Evolutionary conservation across 2,888 invertebrate species (phyloP).

Genomic region (Andrena chrysosceles): DNA sequence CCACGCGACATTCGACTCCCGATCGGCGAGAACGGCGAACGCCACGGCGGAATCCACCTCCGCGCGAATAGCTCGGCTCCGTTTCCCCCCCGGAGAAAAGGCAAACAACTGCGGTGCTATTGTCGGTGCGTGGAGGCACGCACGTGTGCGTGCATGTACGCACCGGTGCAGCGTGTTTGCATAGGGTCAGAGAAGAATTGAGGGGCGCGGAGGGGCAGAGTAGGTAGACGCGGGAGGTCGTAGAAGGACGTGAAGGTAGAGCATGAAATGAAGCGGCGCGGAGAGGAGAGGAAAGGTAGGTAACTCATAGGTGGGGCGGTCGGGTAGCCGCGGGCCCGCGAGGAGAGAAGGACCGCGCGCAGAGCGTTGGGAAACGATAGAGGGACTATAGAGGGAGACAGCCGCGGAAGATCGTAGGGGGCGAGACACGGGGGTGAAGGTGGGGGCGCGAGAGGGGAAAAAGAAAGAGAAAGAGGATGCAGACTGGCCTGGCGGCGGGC

Average conservation of each 20-base stretch:
- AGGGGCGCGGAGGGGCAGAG: conserved; percentile 14
- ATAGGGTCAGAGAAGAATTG: conserved; percentile 60
- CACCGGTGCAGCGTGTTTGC: conserved; percentile 33
- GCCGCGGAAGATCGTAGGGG: neutral
- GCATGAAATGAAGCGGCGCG: conserved; percentile 19
- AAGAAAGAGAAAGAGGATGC: conserved; percentile 24
- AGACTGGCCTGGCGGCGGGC: conserved; percentile 30
- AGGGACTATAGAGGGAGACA: conserved; percentile 20
- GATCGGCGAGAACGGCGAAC: conserved; percentile 5
- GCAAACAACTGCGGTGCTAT: conserved; percentile 18
- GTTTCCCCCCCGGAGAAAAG: neutral
- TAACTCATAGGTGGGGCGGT: conserved; percentile 38
- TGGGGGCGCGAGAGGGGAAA: conserved; percentile 22
- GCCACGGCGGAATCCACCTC: conserved; percentile 10
- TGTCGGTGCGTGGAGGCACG: conserved; percentile 11
- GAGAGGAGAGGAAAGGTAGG: conserved; percentile 35
- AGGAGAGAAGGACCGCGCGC: conserved; percentile 6
- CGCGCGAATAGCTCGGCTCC: neutral
- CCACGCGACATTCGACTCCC: neutral
- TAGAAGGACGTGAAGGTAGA: conserved; percentile 58
- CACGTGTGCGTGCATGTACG: conserved; percentile 6
- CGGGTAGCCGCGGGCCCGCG: conserved; percentile 35
- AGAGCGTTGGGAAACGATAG: neutral
- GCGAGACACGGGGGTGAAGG: neutral
- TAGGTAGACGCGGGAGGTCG: conserved; percentile 55